Evolutionary conservation across 37 sponge, comb jelly and placozoan genomes (phyloP), one percentile per base, ranked within the genome.

Genomic region (Spongia lamella): DNA sequence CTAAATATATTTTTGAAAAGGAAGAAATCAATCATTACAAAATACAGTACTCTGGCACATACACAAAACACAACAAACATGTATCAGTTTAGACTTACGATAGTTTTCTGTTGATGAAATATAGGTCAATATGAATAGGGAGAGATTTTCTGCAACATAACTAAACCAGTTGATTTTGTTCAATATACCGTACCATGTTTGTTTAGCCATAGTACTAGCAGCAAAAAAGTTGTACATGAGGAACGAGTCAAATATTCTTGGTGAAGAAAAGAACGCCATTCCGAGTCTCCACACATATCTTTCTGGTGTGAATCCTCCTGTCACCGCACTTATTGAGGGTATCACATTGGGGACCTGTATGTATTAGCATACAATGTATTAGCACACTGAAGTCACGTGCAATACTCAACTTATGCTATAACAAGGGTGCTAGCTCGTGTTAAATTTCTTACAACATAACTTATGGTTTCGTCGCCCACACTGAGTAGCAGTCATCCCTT

Each of bases 341-440:
- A 87, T 62, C 19, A 87, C 53, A 60, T 87, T 87, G 7, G 84
- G 88, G 11, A 87, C 88, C 88, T 87, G 78, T 14, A 30, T n/a
- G n/a, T n/a, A n/a, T n/a, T n/a, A 43, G 9, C 47, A 43, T 9
- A 43, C 5, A 43, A 43, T 43, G 9, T 43, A 43, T 43, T 43
- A n/a, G n/a, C n/a, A n/a, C n/a, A n/a, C n/a, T n/a, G n/a, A n/a
- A n/a, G n/a, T n/a, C n/a, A n/a, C n/a, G n/a, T n/a, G n/a, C n/a
- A n/a, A n/a, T n/a, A n/a, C n/a, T n/a, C n/a, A n/a, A n/a, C n/a
- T n/a, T n/a, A n/a, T n/a, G n/a, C n/a, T n/a, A n/a, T n/a, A n/a
- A n/a, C n/a, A n/a, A n/a, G n/a, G n/a, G n/a, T n/a, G n/a, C n/a
- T n/a, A n/a, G n/a, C n/a, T n/a, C n/a, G n/a, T n/a, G n/a, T n/a